Evolutionary conservation across 2,797 vertebrate genomes (phyloP).

Genomic region (Myotis findleyi): DNA sequence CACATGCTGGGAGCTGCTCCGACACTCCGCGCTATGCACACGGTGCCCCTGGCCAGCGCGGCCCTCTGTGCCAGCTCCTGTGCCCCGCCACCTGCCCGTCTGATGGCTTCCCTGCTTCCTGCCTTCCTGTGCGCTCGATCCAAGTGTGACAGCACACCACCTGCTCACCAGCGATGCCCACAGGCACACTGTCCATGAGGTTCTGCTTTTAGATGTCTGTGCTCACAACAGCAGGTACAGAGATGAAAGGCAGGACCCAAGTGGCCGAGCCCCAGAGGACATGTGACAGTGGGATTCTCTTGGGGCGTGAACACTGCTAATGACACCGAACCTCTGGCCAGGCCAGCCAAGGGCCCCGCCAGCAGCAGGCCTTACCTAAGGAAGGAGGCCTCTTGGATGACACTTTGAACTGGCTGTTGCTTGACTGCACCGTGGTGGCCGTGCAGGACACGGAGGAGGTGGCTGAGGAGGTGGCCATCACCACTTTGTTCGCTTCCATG

Average conservation of each 20-base stretch:
- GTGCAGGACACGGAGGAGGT: constrained; percentile 97
- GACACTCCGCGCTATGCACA: neutral
- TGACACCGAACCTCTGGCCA: neutral
- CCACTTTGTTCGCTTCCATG: constrained; percentile 96
- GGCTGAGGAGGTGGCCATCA: constrained; percentile 97
- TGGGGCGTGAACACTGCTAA: rapidly evolving
- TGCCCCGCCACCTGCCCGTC: neutral
- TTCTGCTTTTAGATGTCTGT: neutral
- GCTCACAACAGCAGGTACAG: rapidly evolving
- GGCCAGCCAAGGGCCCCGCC: no score
- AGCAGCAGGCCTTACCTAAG: constrained; percentile 89
- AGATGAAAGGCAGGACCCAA: rapidly evolving
- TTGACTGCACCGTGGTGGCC: constrained; percentile 97
- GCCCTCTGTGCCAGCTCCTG: neutral
- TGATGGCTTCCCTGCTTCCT: neutral
- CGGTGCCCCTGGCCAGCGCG: no score
- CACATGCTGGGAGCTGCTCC: rapidly evolving
- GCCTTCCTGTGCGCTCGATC: neutral
- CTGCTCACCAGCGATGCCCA: no score
- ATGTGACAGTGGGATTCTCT: rapidly evolving
- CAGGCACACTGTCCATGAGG: rapidly evolving
- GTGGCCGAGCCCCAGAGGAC: neutral
- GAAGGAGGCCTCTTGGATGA: constrained; percentile 94
- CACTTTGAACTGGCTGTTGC: constrained; percentile 94
- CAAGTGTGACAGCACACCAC: rapidly evolving